A percentile compares a stretch with the other conserved stretches of the same genome.
phyloP scores from a whole-genome alignment of 1,140 invertebrate species.

The Papilio polyxenes region DNA sequence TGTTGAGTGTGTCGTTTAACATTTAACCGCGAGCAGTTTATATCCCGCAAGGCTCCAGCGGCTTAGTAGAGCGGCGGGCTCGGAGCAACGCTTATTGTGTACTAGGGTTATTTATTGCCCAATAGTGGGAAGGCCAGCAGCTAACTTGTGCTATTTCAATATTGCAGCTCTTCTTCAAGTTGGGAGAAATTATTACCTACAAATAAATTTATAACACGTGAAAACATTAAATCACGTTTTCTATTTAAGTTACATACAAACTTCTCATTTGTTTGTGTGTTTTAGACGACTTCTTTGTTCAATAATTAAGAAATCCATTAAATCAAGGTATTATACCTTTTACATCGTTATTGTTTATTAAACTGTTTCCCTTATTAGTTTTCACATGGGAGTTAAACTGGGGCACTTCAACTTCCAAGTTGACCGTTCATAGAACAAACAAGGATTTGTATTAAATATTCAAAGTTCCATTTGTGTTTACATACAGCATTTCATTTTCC shows the following conservation, averaged over 20 bases:
- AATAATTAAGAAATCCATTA: too few relatives aligned
- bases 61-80: conserved; percentile 5
- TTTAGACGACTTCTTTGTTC: too few relatives aligned
- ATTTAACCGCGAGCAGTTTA: conserved; percentile 31
- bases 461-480: conserved; percentile 18
- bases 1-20: conserved; percentile 32
- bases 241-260: too few relatives aligned
- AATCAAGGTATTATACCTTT: background rate
- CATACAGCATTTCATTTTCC: conserved; percentile 3
- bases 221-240: background rate
- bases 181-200: background rate
- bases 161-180: background rate
- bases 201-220: background rate
- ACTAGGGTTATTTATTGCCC: conserved; percentile 28
- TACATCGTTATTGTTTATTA: too few relatives aligned
- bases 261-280: too few relatives aligned
- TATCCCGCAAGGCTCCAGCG: background rate
- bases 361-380: background rate
- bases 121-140: conserved; percentile 7
- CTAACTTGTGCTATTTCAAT: conserved; percentile 5
- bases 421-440: conserved; percentile 15
- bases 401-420: background rate
- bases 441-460: conserved; percentile 24
- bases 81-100: conserved; percentile 19
- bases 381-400: background rate